phyloP scores from a whole-genome alignment of 2,888 invertebrate genomes.

The Linyphia triangularis region DNA sequence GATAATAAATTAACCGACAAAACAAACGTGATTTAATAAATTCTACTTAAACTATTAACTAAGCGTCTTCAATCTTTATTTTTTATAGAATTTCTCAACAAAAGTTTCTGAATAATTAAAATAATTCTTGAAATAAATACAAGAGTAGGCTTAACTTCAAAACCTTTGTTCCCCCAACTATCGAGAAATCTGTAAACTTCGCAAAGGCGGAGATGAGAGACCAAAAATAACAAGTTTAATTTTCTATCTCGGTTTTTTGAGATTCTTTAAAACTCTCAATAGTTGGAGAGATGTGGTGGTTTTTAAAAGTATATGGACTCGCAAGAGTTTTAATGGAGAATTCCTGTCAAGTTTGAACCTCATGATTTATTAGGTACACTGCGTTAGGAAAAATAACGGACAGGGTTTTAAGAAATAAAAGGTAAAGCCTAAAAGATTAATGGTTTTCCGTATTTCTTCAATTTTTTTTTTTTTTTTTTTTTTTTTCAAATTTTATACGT shows the following conservation, averaged over 20 bases:
- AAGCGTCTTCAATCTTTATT: not conserved
- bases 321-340: not conserved
- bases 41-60: not conserved
- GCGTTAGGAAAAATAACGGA: not conserved
- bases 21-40: no score
- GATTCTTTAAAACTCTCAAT: not conserved
- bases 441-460: no score
- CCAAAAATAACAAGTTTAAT: not conserved
- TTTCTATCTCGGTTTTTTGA: not conserved
- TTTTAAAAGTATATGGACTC: not conserved
- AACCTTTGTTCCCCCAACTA: not conserved
- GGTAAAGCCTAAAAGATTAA: not conserved
- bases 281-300: not conserved
- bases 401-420: not conserved
- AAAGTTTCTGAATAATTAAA: not conserved
- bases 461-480: no score
- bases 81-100: not conserved
- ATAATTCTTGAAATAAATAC: not conserved
- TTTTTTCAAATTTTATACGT: not conserved
- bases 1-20: no score
- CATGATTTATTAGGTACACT: not conserved
- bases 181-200: not conserved
- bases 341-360: not conserved
- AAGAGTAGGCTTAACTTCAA: not conserved
- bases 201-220: not conserved